Conservation (phyloP, 2,888 invertebrate genomes). For the Erynnis tages region DNA sequence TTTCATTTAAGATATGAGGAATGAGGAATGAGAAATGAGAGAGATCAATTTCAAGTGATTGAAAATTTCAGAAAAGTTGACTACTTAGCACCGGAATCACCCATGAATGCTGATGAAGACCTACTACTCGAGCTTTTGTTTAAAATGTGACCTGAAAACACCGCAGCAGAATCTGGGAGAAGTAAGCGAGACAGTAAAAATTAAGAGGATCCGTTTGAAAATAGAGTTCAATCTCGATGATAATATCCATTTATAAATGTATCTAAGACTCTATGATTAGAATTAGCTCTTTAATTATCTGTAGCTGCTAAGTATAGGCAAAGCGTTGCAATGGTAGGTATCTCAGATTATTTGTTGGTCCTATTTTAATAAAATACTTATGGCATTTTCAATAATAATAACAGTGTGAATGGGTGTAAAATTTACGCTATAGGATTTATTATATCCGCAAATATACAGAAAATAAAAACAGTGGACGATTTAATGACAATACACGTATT, state of each 20-base stretch:
- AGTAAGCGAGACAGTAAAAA: slow-evolving; percentile 9
- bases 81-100: slow-evolving; percentile 73
- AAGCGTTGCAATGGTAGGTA: slow-evolving; percentile 7
- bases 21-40: too few species aligned
- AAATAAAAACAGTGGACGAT: too few species aligned
- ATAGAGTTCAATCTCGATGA: slow-evolving; percentile 17
- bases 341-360: slow-evolving; percentile 9
- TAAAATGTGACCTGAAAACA: slow-evolving; percentile 59
- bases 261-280: slow-evolving; percentile 14
- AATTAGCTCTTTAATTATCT: slow-evolving; percentile 21
- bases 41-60: not conserved
- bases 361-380: not conserved
- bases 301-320: slow-evolving; percentile 27
- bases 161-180: slow-evolving; percentile 17
- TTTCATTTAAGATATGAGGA: too few species aligned
- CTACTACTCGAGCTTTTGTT: slow-evolving; percentile 73
- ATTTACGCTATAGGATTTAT: too few species aligned
- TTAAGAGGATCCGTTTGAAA: slow-evolving; percentile 2
- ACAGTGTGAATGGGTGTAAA: too few species aligned
- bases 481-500: too few species aligned
- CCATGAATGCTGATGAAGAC: slow-evolving; percentile 76
- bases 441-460: too few species aligned
- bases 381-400: too few species aligned
- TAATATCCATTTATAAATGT: slow-evolving; percentile 15
- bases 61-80: slow-evolving; percentile 58